Evolutionary conservation across 2,113 vertebrate genomes (phyloP), one percentile per base, ranked within the genome.

Genomic region (Thermophis baileyi): DNA sequence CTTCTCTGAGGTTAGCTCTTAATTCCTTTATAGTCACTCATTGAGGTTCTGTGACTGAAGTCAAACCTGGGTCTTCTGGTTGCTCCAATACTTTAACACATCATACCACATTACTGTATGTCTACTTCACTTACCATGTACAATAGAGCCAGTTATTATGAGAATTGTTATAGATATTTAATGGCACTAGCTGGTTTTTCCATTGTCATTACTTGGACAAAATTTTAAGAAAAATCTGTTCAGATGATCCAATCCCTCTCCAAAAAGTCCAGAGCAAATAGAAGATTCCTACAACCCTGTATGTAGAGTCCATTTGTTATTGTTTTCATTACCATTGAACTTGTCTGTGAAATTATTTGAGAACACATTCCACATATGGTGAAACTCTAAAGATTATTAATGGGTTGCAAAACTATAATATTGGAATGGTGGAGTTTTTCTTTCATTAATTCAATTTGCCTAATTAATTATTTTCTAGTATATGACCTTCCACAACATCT

Each of bases 401-500:
- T 44, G 35, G 35, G 35, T 44, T 81, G 18, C 18, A 81, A 22
- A 81, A 81, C 35, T 81, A 22, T 86, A 5, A 92, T 49, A 60
- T 40, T 69, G 85, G 86, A 57, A 44, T 18, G 12, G 3, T 47
- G 20, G 24, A 11, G 24, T 12, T 12, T 27, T 91, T 4, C 69
- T 85, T 35, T 91, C 47, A 89, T 0, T 93, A 47, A 87, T 92
- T 51, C 49, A 92, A 7, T 30, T 85, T 88, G 1, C 0, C 91
- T 7, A 6, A 93, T 20, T 24, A 22, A 91, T 92, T 93, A 11
- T 24, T 51, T 95, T 95, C 69, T 91, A 99, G 99, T 97, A 0
- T 98, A 95, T 93, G 98, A 99, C 95, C 96, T 99, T 87, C 98
- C 98, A 16, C 98, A 98, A 46, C 96, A 97, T 63, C 97, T 98